These are phyloP conservation scores for Platycercus adscitus DNA, from an alignment of 2,113 vertebrate genomes.

Conservation along the genomic window DNA sequence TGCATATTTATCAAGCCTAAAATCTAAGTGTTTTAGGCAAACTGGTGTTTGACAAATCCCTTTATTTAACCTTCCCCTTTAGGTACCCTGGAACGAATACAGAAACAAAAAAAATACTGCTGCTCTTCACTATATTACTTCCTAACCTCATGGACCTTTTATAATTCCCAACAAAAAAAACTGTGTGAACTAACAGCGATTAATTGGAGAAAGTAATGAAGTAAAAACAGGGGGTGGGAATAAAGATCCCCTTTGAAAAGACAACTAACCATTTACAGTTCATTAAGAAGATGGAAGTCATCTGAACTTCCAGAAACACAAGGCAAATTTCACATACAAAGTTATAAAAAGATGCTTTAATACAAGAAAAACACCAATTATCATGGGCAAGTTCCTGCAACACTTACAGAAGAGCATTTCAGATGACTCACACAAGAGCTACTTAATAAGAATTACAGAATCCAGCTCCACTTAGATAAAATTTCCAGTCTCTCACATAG, in stretches of 20 bases:
- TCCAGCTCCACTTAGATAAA: neutral
- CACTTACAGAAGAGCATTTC: neutral
- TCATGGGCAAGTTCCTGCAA: conserved; percentile 21
- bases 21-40: neutral
- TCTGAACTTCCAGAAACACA: neutral
- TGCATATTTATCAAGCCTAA: neutral
- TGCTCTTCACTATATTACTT: neutral
- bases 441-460: neutral
- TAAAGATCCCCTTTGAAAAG: neutral
- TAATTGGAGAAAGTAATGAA: neutral
- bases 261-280: neutral
- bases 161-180: neutral
- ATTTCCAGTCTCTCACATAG: neutral
- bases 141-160: neutral
- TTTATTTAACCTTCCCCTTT: neutral
- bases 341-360: neutral
- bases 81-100: neutral
- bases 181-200: neutral
- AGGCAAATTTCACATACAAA: neutral
- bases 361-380: conserved; percentile 11
- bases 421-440: conserved; percentile 10
- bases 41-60: neutral
- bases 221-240: neutral
- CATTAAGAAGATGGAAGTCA: neutral
- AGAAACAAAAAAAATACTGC: neutral